phyloP scores from a whole-genome alignment of 2,797 vertebrate species.

The Stomatorhinus walkeri region DNA sequence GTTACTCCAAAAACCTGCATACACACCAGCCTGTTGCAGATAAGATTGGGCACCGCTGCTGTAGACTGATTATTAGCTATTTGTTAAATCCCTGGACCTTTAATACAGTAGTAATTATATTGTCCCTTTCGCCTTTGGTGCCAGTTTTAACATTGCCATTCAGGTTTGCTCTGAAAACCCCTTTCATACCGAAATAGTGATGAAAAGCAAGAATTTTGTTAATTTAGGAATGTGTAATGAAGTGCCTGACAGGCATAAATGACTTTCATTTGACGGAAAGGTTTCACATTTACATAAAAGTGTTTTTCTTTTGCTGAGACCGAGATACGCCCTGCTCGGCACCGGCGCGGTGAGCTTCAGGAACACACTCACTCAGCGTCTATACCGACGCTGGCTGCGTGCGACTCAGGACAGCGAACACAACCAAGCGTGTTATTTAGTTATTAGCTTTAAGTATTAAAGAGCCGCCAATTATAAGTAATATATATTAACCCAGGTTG shows the following conservation, averaged over 20 bases:
- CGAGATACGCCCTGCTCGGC: not conserved
- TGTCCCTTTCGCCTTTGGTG: not conserved
- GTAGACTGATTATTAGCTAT: not conserved
- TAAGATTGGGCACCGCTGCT: no score
- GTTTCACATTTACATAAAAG: conserved; percentile 1
- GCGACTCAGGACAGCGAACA: not conserved
- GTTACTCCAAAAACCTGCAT: no score
- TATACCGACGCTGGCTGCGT: not conserved
- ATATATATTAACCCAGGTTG: conserved; percentile 27
- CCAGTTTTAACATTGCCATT: not conserved
- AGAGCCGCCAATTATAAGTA: not conserved
- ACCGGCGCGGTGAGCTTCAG: not conserved
- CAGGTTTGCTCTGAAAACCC: not conserved
- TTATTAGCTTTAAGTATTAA: not conserved
- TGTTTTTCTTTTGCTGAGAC: not conserved
- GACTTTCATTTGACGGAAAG: conserved; percentile 12
- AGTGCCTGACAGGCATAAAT: conserved; percentile 1
- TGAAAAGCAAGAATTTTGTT: conserved; percentile 14
- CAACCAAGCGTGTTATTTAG: not conserved
- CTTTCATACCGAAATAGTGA: not conserved
- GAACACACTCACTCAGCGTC: not conserved
- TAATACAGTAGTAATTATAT: not conserved
- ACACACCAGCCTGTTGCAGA: no score
- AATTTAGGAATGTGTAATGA: conserved; percentile 13
- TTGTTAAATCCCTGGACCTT: not conserved